Percentiles rank a stretch among this genome's conserved stretches.
Conservation (phyloP, 64 coral and sea anemone genomes). For the Actinia equina region DNA sequence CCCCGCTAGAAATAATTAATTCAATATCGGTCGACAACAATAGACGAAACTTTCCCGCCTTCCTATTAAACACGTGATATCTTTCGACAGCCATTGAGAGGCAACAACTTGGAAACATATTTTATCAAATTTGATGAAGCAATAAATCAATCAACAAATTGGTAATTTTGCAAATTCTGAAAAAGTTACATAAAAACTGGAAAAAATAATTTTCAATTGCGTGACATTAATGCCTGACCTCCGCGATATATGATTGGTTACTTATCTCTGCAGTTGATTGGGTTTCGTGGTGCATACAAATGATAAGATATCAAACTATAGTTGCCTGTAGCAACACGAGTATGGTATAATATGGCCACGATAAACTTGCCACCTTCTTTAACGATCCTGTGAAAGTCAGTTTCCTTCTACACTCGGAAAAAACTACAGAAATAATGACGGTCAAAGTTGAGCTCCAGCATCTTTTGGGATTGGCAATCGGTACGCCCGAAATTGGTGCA, state of each 20-base stretch:
- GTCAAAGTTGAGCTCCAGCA: conserved; percentile 75
- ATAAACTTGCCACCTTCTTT: conserved; percentile 22
- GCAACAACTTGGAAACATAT: too few species aligned
- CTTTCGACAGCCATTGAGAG: too few species aligned
- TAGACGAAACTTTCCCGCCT: too few species aligned
- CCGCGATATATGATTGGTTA: background rate
- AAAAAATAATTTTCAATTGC: background rate
- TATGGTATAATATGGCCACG: conserved; percentile 40
- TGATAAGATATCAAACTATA: background rate
- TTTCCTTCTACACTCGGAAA: background rate
- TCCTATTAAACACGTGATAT: too few species aligned
- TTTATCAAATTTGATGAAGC: too few species aligned
- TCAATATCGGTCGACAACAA: too few species aligned
- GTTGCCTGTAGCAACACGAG: conserved; percentile 58
- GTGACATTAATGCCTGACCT: background rate
- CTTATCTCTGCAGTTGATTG: conserved; percentile 3
- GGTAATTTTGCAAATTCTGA: background rate
- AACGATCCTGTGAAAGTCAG: conserved; percentile 40
- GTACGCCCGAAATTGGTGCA: conserved; percentile 83
- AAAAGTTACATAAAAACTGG: background rate
- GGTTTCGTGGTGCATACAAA: conserved; percentile 2
- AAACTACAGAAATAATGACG: conserved; percentile 59
- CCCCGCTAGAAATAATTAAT: too few species aligned
- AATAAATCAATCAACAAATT: too few species aligned
- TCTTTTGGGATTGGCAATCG: conserved; percentile 73